Evolutionary conservation across 2,888 invertebrate genomes (phyloP).

Genomic region (Andrena bicolor): DNA sequence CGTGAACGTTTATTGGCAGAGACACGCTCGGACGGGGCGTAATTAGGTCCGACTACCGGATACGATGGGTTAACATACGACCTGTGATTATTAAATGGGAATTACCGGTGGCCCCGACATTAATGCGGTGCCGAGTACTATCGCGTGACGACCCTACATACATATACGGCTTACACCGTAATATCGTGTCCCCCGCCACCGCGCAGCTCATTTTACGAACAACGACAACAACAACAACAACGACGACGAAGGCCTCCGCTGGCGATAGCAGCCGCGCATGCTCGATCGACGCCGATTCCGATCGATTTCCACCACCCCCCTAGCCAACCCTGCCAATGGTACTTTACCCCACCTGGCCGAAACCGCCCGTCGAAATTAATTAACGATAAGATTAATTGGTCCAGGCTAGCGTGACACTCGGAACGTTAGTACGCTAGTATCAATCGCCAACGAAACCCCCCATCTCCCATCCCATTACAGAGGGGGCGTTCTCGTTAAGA

Average conservation of each 20-base stretch:
- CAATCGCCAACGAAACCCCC: slow-evolving; percentile 42
- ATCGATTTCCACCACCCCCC: slow-evolving; percentile 27
- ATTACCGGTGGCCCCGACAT: slow-evolving; percentile 70
- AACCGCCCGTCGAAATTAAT: slow-evolving; percentile 74
- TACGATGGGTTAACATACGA: slow-evolving; percentile 71
- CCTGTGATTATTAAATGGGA: slow-evolving; percentile 74
- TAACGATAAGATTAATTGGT: slow-evolving; percentile 83
- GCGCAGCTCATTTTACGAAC: slow-evolving; percentile 56
- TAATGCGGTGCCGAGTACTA: slow-evolving; percentile 71
- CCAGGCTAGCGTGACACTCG: slow-evolving; percentile 28
- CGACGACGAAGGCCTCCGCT: slow-evolving; percentile 2
- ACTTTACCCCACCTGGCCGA: not conserved
- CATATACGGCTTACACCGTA: slow-evolving; percentile 68
- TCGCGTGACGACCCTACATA: slow-evolving; percentile 66
- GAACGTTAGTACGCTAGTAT: slow-evolving; percentile 27
- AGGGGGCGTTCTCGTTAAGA: slow-evolving; percentile 22
- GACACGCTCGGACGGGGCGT: slow-evolving; percentile 68
- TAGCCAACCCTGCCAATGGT: slow-evolving; percentile 6
- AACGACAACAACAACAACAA: slow-evolving; percentile 42
- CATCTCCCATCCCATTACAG: not conserved
- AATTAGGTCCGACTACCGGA: slow-evolving; percentile 66
- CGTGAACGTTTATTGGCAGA: slow-evolving; percentile 72
- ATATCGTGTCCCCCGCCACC: slow-evolving; percentile 59
- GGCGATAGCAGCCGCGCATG: slow-evolving; percentile 28
- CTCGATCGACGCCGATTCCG: slow-evolving; percentile 40